These are phyloP conservation scores for Hypsibius dujardini DNA, from an alignment of 1,140 invertebrate species.

Conservation along the genomic window DNA sequence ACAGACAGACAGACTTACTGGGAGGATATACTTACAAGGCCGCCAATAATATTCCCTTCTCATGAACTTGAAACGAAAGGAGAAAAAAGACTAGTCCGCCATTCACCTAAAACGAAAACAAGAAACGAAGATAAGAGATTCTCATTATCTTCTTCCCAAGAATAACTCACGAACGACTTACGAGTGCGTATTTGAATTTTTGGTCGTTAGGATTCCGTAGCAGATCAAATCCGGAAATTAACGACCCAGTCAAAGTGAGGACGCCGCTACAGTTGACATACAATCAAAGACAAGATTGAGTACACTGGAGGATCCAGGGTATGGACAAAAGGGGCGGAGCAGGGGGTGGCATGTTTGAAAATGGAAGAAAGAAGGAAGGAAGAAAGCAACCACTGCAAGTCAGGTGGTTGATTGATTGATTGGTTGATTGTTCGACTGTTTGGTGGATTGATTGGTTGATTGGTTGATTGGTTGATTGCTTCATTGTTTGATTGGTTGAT, in stretches of 20 bases:
- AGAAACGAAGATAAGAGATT: too few species aligned
- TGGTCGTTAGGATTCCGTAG: constrained; percentile 46
- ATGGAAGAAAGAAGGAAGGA: too few species aligned
- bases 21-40: constrained; percentile 46
- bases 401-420: too few species aligned
- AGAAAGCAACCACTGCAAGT: too few species aligned
- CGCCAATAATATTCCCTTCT: constrained; percentile 81
- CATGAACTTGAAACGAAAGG: constrained; percentile 95
- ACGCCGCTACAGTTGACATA: too few species aligned
- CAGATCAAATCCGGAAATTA: constrained; percentile 47
- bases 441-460: too few species aligned
- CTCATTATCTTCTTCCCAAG: too few species aligned
- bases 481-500: too few species aligned
- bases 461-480: too few species aligned
- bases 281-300: neutral
- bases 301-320: neutral
- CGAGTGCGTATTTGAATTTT: constrained; percentile 58
- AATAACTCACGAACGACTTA: constrained; percentile 24
- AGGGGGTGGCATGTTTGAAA: neutral
- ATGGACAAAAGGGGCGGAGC: neutral
- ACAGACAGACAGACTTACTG: too few species aligned
- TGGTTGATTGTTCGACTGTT: too few species aligned
- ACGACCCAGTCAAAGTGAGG: constrained; percentile 2
- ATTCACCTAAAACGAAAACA: constrained; percentile 46
- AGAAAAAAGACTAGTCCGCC: constrained; percentile 77